phyloP scores from a whole-genome alignment of 2,113 vertebrate genomes.

The Verasper variegatus region DNA sequence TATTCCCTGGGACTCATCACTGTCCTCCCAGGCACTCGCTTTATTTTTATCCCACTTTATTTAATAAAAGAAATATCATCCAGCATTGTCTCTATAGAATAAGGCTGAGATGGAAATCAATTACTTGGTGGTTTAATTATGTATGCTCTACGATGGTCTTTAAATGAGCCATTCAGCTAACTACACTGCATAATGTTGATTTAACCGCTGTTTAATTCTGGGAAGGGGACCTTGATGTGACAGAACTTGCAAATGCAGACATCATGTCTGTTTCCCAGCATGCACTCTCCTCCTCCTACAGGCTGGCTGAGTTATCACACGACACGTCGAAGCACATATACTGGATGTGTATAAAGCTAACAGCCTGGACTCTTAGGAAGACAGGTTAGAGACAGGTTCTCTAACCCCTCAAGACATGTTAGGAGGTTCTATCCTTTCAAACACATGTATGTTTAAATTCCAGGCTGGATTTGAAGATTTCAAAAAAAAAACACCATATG shows the following conservation, averaged over 20 bases:
- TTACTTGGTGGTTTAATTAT: constrained; percentile 69
- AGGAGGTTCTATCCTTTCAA: no score
- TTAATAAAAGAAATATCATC: constrained; percentile 48
- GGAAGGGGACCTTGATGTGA: constrained; percentile 30
- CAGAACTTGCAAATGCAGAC: constrained; percentile 36
- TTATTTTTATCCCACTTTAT: constrained; percentile 57
- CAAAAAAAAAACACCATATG: no score
- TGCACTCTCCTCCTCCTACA: constrained; percentile 28
- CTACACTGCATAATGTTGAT: constrained; percentile 60
- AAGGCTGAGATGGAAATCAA: constrained; percentile 58
- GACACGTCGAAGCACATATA: not conserved
- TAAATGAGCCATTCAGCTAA: constrained; percentile 58
- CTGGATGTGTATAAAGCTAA: constrained; percentile 3
- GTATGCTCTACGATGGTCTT: constrained; percentile 44
- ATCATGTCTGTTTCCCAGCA: constrained; percentile 25
- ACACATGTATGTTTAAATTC: no score
- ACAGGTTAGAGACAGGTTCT: no score
- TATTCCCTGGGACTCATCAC: constrained; percentile 44
- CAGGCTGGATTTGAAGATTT: no score
- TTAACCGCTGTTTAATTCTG: constrained; percentile 62
- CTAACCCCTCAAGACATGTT: no score
- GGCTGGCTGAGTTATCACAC: not conserved
- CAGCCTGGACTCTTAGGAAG: not conserved
- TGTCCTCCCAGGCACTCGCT: constrained; percentile 39
- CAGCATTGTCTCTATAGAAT: constrained; percentile 56